phyloP scores from a whole-genome alignment of 1,140 invertebrate genomes.

The Rhopalosiphum padi region DNA sequence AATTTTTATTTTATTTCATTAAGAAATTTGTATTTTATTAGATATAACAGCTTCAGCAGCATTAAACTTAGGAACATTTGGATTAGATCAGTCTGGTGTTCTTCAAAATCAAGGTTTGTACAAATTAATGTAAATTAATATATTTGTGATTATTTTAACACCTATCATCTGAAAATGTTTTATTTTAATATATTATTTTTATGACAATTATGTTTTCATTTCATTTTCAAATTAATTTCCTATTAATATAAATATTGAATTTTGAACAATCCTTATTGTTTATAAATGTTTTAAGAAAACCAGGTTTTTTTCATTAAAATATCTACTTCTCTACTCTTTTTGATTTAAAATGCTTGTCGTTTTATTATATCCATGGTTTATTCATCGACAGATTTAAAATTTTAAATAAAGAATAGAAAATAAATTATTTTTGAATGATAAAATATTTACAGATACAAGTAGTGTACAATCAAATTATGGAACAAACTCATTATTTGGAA shows the following conservation, averaged over 20 bases:
- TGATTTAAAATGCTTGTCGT: background rate
- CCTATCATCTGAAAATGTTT: too few relatives aligned
- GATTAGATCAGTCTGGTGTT: slow-evolving; percentile 36
- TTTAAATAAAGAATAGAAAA: too few relatives aligned
- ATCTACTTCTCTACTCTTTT: background rate
- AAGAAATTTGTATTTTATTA: background rate
- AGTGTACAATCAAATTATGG: background rate
- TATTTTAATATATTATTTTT: too few relatives aligned
- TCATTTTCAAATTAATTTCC: too few relatives aligned
- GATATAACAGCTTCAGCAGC: slow-evolving; percentile 52
- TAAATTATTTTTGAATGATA: too few relatives aligned
- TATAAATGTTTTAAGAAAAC: background rate
- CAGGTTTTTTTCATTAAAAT: background rate
- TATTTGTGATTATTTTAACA: background rate
- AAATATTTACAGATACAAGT: background rate
- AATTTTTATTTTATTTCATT: background rate
- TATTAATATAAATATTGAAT: too few relatives aligned
- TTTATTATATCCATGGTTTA: background rate
- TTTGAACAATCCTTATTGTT: background rate
- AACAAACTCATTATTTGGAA: background rate
- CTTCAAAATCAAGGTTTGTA: background rate
- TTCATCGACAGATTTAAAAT: background rate
- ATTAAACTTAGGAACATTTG: slow-evolving; percentile 52
- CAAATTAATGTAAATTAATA: background rate
- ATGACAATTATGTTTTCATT: background rate